Evolutionary conservation across 2,113 vertebrate genomes (phyloP), one percentile per base, ranked within the genome.

Genomic region (Shinisaurus crocodilurus): DNA sequence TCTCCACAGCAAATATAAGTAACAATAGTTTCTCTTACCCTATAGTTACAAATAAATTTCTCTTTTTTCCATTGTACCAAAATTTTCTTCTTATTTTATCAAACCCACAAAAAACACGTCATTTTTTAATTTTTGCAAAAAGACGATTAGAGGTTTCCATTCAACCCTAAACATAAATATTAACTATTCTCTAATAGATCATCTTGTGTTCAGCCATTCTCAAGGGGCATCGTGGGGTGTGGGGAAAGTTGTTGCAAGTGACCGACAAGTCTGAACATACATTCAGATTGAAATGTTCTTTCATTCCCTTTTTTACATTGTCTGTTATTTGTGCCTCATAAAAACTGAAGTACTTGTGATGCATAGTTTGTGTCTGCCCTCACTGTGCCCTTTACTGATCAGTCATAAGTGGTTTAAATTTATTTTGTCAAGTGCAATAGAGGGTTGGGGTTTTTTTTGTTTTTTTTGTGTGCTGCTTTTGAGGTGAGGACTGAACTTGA

Each of bases 401-500:
- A 20, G 18, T 13, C 20, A 50, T 87, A 82, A 6, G 1, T 45
- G 57, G 74, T 79, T 87, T 79, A 45, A 77, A n/a, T 91, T 25
- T 77, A 0, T 83, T 9, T 60, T 90, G 20, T 86, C 72, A 79
- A 87, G 29, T 60, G 85, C 85, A 75, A 20, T 40, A 8, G 54
- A 12, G 9, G 20, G 34, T 16, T 74, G 20, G 29, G 25, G 5
- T 77, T 91, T 83, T 87, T 92, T 92, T 72, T 23, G 81, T 90
- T 80, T 85, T 92, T 92, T 70, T 76, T 86, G 87, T 69, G 5
- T 0, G 0, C 43, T 1, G 13, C 75, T 92, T 0, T 91, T 90
- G 76, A 90, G 85, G 65, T 92, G 70, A 5, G 2, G 57, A 25
- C 34, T 85, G 91, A 45, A 93, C 92, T 88, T 91, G 25, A 0